These are phyloP conservation scores for Bagarius yarrelli DNA, from an alignment of 2,113 vertebrate genomes.

Conservation along the genomic window DNA sequence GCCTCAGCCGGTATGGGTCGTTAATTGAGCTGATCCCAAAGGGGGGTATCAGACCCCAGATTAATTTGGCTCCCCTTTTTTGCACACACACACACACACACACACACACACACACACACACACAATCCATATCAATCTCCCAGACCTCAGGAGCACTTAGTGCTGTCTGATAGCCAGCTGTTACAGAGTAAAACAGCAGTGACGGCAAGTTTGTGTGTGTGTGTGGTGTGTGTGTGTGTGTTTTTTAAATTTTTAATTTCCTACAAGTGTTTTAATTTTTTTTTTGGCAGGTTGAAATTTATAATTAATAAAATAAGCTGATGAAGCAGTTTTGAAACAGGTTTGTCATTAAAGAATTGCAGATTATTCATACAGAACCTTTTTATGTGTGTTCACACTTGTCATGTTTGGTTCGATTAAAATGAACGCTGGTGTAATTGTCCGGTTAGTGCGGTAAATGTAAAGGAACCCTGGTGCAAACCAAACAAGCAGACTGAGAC, in stretches of 20 bases:
- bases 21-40: conserved; percentile 54
- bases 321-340: not conserved
- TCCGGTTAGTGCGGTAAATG: too few relatives aligned
- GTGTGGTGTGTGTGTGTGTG: conserved; percentile 7
- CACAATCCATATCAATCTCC: conserved; percentile 43
- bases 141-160: conserved; percentile 45
- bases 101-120: conserved; percentile 33
- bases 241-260: conserved; percentile 13
- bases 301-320: not conserved
- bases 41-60: conserved; percentile 56
- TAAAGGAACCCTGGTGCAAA: too few relatives aligned
- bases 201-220: conserved; percentile 28
- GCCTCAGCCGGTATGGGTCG: conserved; percentile 52
- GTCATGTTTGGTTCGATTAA: too few relatives aligned
- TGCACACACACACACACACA: conserved; percentile 37
- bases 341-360: not conserved
- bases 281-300: not conserved
- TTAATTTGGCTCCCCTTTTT: conserved; percentile 52
- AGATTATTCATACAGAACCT: not conserved
- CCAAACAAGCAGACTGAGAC: too few relatives aligned
- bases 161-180: conserved; percentile 39
- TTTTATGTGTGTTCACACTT: too few relatives aligned
- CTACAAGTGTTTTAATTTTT: conserved; percentile 3
- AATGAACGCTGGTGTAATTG: too few relatives aligned
- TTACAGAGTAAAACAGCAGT: conserved; percentile 33